Base-by-base conservation (phyloP, 2,113 vertebrate species). In the Galbula dea region DNA sequence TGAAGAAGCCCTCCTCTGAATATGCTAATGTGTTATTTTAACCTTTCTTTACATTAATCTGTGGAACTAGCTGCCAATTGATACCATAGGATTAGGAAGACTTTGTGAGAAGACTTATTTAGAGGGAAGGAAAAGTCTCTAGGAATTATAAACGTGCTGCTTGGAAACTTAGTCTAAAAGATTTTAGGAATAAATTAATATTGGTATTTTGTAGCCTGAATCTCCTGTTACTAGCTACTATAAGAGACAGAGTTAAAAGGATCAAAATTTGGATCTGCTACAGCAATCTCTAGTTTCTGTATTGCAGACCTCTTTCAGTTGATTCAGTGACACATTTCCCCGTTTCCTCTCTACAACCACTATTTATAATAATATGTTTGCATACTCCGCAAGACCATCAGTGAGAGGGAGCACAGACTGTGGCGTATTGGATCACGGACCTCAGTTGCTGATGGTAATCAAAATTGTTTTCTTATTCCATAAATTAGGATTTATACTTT, bases 91-190 rank as follows among this genome's bases (percentile, higher is more conserved):
- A 3, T 49, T 13, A 61, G 21, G 17, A 86, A 15, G 27, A 34
- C 10, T 9, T n/a, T 6, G 7, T 12, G 37, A 3, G 3, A 2
- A 18, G 0, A 49, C 2, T 7, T 36, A 17, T 32, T 48, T 37
- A 39, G 15, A 62, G 10, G 13, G 23, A 69, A 67, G 23, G 10
- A 37, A 36, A 83, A 41, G 2, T 30, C 43, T 74, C 2, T 22
- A 8, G 43, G 24, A n/a, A 2, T 37, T 59, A 5, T 2, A 55
- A 68, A 68, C 10, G 55, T 2, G 9, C 5, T 2, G 0, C 19
- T 75, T 51, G 22, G 10, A 58, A 63, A 21, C 20, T 32, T 69
- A 11, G 4, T 66, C 29, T 58, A 57, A 72, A 27, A 45, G 10
- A 43, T 41, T 2, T 83, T 46, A 59, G 30, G 5, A 65, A 43